Base-by-base conservation (phyloP, 1,140 invertebrate genomes). In the Hyles euphorbiae region DNA sequence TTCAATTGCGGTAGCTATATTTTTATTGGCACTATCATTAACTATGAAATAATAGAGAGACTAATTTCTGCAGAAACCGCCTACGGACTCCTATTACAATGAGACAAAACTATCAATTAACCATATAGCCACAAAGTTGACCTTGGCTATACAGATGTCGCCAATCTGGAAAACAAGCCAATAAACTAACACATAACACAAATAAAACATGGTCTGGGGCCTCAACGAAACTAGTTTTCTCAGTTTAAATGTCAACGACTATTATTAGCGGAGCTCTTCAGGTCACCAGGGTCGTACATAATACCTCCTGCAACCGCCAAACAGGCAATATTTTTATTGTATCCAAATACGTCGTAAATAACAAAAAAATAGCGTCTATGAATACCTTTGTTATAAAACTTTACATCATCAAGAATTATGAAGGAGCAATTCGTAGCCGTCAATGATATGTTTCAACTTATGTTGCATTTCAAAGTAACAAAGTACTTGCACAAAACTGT, bases 201-300 rank as follows among this genome's bases (percentile, higher is more conserved):
- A 62, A 68, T 60, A 55, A 61, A 69, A 68, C 68, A 72, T 64
- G 65, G 47, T 48, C 53, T 60, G 58, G 70, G 67, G 73, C 75
- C 73, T 75, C 73, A 56, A 70, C 32, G 53, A 71, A 84, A 86
- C 81, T 74, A 78, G 83, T 86, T 83, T 69, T 34, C 48, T 68
- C 68, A 46, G 55, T 68, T 56, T 86, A 84, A 87, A 87, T 87
- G 80, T 81, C 80, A 87, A 79, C 76, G 59, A 60, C 70, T 81
- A 84, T 82, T 84, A 84, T 83, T 86, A 86, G 67, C 65, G 53
- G 4, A 61, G 53, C 51, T 54, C 53, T 52, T 59, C 68, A 70
- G 81, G 78, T 82, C 74, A 68, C 34, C 51, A 56, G 60, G 73
- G 76, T 76, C 72, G 75, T 53, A 62, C 64, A 44, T 53, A 56